These are phyloP conservation scores for Parthenolecanium corni DNA, from an alignment of 2,888 invertebrate genomes.

Conservation along the genomic window DNA sequence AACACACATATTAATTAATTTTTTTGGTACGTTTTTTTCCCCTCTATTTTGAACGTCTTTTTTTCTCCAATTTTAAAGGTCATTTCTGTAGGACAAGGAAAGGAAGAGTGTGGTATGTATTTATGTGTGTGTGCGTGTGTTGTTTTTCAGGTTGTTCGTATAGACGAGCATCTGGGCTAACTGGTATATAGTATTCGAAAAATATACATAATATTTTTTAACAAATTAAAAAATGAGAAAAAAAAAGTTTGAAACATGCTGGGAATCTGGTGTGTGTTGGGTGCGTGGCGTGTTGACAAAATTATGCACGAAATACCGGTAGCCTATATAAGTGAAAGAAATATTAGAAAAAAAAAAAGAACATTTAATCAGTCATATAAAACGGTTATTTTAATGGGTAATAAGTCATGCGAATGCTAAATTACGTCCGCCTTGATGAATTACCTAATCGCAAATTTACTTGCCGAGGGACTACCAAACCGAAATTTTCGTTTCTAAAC, in stretches of 20 bases:
- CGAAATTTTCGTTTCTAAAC: background rate
- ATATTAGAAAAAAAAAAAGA: background rate
- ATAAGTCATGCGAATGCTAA: constrained; percentile 22
- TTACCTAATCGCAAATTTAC: background rate
- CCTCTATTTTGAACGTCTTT: too few species aligned
- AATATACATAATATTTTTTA: too few species aligned
- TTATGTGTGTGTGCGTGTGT: background rate
- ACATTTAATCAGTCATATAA: constrained; percentile 24
- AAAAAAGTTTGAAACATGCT: constrained; percentile 8
- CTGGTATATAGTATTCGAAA: too few species aligned
- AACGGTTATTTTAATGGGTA: constrained; percentile 24
- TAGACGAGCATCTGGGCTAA: too few species aligned
- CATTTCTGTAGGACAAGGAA: background rate
- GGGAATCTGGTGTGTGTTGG: constrained; percentile 10
- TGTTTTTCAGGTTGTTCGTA: background rate
- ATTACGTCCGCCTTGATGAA: constrained; percentile 11
- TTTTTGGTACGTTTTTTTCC: background rate
- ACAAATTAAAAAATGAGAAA: too few species aligned
- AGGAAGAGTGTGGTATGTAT: background rate
- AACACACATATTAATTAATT: constrained; percentile 24
- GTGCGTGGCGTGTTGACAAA: constrained; percentile 19
- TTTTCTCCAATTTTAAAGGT: constrained; percentile 2
- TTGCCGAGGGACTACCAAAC: background rate
- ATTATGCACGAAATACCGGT: constrained; percentile 13
- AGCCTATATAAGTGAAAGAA: too few species aligned